phyloP scores from a whole-genome alignment of 2,888 invertebrate species.

The Apantesis nais region DNA sequence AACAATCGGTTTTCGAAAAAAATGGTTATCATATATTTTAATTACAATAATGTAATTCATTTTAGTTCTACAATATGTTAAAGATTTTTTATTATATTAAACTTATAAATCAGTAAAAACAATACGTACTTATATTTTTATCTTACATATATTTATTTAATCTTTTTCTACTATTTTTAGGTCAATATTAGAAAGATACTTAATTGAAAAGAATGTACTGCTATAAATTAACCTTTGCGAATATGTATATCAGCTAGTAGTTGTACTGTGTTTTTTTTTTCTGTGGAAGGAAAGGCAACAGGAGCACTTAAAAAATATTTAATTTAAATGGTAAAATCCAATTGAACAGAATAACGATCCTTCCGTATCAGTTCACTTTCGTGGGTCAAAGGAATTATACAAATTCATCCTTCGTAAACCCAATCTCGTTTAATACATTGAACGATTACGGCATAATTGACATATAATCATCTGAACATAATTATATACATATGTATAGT shows the following conservation, averaged over 20 bases:
- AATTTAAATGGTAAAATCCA: neutral
- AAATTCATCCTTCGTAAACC: neutral
- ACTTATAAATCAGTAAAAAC: too few relatives aligned
- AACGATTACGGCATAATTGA: neutral
- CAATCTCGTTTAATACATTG: neutral
- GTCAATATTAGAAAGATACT: too few relatives aligned
- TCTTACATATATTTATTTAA: too few relatives aligned
- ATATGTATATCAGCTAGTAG: neutral
- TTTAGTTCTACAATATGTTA: too few relatives aligned
- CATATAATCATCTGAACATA: neutral
- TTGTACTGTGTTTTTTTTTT: neutral
- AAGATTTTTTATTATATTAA: too few relatives aligned
- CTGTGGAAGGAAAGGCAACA: neutral
- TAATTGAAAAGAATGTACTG: too few relatives aligned
- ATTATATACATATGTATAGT: neutral
- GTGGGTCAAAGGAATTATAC: neutral
- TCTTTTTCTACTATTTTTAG: too few relatives aligned
- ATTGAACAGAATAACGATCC: neutral
- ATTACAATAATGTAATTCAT: too few relatives aligned
- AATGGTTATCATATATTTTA: too few relatives aligned
- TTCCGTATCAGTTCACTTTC: neutral
- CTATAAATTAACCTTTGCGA: too few relatives aligned
- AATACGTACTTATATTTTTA: too few relatives aligned
- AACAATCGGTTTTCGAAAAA: too few relatives aligned
- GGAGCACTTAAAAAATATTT: neutral